Conservation (phyloP, 2,797 vertebrate genomes). For the Forpus xanthops region DNA sequence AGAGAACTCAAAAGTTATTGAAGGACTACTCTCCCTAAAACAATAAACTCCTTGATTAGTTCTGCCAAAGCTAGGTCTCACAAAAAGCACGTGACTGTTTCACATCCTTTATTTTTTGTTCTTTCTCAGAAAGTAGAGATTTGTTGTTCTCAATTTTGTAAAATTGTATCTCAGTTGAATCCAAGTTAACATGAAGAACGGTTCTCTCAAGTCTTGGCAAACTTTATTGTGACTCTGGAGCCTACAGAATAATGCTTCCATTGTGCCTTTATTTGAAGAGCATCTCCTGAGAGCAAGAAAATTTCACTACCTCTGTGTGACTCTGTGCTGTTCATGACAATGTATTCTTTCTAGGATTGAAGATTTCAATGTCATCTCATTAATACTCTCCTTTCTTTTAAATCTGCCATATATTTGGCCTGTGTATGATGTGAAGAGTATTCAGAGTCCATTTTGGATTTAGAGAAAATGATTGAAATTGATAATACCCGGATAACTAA, state of each 20-base stretch:
- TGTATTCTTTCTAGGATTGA: background rate
- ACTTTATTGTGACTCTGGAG: background rate
- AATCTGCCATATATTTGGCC: background rate
- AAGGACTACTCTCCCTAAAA: background rate
- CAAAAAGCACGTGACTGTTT: accelerated
- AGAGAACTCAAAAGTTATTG: background rate
- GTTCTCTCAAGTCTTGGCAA: background rate
- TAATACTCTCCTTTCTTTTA: background rate
- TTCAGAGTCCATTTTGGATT: background rate
- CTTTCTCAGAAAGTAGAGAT: background rate
- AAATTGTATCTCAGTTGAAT: background rate
- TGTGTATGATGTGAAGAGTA: background rate
- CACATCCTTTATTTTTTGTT: background rate
- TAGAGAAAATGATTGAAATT: background rate
- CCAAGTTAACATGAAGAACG: background rate
- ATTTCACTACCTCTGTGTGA: background rate
- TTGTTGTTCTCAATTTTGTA: background rate
- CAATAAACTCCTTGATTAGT: background rate
- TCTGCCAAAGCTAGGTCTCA: background rate
- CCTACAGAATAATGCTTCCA: background rate
- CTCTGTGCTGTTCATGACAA: background rate
- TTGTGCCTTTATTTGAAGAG: background rate
- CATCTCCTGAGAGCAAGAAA: background rate
- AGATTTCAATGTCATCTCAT: background rate
- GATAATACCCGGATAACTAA: background rate